Evolutionary conservation across 2,888 invertebrate genomes (phyloP), one percentile per base, ranked within the genome.

Genomic region (Hyppa rectilinea): DNA sequence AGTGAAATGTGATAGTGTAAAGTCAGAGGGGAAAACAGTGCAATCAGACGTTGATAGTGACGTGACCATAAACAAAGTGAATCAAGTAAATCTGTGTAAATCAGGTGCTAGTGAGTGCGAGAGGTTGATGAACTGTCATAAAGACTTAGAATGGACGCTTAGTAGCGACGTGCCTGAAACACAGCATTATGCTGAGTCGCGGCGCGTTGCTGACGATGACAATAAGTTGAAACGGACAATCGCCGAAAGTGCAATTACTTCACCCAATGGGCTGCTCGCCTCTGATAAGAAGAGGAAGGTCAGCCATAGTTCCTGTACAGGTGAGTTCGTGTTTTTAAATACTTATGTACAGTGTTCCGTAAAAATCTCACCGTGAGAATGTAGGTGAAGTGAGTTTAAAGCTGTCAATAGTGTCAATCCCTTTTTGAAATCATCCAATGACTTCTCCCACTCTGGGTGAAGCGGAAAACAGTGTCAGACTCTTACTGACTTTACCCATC

Each of bases 201-300:
- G 81, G 58, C 82, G 79, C 61, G 81, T 75, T 81, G 88, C 74
- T 81, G 87, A 87, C n/a, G 84, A 84, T 61, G 91, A 90, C 87
- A 89, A 88, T 86, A 88, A 88, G 63, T 83, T 88, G 77, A 90
- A 96, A 92, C 92, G 96, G 91, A 92, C 96, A 87, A 92, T 94
- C 72, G 87, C 93, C 66, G 95, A 95, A 80, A 93, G 94, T 92
- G 93, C 94, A 78, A 91, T 92, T 84, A 91, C 93, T 85, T 93
- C 94, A 80, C 96, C 96, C 65, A 97, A 97, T 80, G 97, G 97
- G 49, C 95, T 97, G 74, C 92, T 96, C 64, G 92, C 93, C 72
- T 96, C 96, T 31, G 97, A 97, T 83, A 97, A 97, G 92, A 96
- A 97, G 89, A 93, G 97, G 89, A 96, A 97, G 85, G 94, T 96